These are phyloP conservation scores for Microctenopoma lineatum DNA, from an alignment of 2,797 vertebrate genomes.

Conservation along the genomic window DNA sequence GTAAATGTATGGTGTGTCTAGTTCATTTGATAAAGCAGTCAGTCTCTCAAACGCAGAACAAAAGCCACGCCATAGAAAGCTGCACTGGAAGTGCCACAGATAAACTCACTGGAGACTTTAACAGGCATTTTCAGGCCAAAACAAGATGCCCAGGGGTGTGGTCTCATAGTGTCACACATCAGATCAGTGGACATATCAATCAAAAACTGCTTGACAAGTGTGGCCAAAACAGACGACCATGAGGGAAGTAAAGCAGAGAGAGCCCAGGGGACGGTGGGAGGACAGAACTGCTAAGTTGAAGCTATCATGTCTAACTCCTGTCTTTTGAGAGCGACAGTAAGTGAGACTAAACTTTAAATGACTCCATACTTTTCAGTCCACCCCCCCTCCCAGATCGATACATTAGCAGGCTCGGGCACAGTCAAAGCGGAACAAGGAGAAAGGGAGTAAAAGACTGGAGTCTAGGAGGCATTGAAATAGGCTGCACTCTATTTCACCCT, in stretches of 20 bases:
- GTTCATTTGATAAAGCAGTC: background rate
- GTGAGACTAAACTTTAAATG: conserved; percentile 58
- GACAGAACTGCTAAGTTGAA: conserved; percentile 12
- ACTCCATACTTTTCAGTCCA: conserved; percentile 39
- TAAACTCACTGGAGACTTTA: conserved; percentile 9
- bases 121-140: conserved; percentile 53
- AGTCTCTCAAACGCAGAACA: background rate
- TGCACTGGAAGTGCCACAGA: background rate
- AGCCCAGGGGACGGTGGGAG: background rate
- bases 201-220: conserved; percentile 29
- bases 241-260: background rate
- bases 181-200: conserved; percentile 5
- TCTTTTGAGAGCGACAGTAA: conserved; percentile 40
- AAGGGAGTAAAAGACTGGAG: conserved; percentile 49
- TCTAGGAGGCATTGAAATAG: conserved; percentile 62
- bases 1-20: background rate
- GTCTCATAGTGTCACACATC: conserved; percentile 35
- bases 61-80: background rate
- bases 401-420: conserved; percentile 42
- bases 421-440: conserved; percentile 47
- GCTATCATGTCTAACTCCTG: conserved; percentile 22
- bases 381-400: conserved; percentile 41
- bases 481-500: conserved; percentile 66
- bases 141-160: conserved; percentile 15
- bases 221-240: conserved; percentile 11